Percentiles rank a stretch among this genome's conserved stretches.
Conservation (phyloP, 2,888 invertebrate species). For the Auanema sp. region DNA sequence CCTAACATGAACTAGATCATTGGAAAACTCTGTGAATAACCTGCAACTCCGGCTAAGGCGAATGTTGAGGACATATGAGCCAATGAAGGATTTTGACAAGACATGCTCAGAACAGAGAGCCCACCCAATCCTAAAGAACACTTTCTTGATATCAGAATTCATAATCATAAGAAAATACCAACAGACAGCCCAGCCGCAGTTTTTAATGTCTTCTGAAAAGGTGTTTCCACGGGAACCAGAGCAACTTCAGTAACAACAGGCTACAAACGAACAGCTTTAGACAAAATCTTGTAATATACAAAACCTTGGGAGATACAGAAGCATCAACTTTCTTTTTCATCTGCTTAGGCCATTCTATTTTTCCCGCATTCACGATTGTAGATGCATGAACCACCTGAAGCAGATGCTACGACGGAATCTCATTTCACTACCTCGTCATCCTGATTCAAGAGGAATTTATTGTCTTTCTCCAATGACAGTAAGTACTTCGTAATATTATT, state of each 20-base stretch:
- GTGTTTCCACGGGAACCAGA: conserved; percentile 67
- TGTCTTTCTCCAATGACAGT: conserved; percentile 68
- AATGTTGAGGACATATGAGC: conserved; percentile 85
- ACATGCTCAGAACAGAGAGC: conserved; percentile 75
- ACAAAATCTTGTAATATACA: background rate
- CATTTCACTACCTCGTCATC: too few species aligned
- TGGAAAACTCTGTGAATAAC: conserved; percentile 63
- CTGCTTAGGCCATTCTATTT: background rate
- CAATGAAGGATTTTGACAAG: conserved; percentile 82
- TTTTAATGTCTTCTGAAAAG: conserved; percentile 76
- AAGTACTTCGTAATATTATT: conserved; percentile 87
- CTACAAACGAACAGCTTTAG: conserved; percentile 3
- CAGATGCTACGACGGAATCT: too few species aligned
- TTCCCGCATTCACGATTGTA: background rate
- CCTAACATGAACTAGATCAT: too few species aligned
- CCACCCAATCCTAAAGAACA: conserved; percentile 70
- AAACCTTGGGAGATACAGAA: background rate
- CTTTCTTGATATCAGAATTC: background rate
- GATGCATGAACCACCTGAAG: background rate
- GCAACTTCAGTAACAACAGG: conserved; percentile 14
- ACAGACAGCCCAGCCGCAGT: conserved; percentile 75
- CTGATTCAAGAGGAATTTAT: too few species aligned
- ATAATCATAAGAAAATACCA: conserved; percentile 67
- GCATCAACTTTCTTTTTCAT: background rate
- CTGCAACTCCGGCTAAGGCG: conserved; percentile 79